Percentiles rank a stretch among this genome's conserved stretches.
Evolutionary conservation across 2,113 vertebrate species (phyloP).

Genomic region (Mugil cephalus): DNA sequence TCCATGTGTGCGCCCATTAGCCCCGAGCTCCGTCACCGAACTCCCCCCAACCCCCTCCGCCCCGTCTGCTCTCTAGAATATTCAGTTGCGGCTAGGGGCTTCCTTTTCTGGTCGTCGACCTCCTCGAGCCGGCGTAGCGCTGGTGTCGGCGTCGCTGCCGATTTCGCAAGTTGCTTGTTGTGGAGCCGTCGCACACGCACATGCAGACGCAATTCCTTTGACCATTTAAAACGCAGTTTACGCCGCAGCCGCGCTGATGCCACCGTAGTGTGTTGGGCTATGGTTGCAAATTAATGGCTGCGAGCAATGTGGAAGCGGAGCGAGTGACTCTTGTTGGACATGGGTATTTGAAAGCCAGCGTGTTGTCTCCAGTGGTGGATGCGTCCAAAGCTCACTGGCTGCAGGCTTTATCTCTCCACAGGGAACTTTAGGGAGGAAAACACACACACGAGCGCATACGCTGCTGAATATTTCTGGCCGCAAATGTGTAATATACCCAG

Average conservation of each 20-base stretch:
- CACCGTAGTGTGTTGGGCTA: conserved; percentile 41
- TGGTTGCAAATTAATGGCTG: conserved; percentile 62
- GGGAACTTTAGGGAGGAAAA: conserved; percentile 52
- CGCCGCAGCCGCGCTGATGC: conserved; percentile 29
- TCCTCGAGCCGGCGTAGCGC: conserved; percentile 10
- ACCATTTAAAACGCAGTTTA: conserved; percentile 45
- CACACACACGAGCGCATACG: conserved; percentile 43
- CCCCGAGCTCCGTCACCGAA: conserved; percentile 6
- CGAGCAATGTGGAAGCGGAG: conserved; percentile 52
- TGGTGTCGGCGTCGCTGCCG: conserved; percentile 42
- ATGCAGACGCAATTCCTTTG: conserved; percentile 51
- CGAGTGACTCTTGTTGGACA: conserved; percentile 60
- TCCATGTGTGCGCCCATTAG: conserved; percentile 28
- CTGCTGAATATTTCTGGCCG: conserved; percentile 21
- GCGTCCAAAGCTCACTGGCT: conserved; percentile 65
- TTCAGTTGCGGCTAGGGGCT: conserved; percentile 14
- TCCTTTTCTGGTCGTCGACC: conserved; percentile 23
- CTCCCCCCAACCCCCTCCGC: not conserved
- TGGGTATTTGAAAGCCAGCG: conserved; percentile 69
- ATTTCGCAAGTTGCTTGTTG: conserved; percentile 45
- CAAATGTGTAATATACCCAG: conserved; percentile 7
- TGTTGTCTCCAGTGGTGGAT: conserved; percentile 59
- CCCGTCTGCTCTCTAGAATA: conserved; percentile 6
- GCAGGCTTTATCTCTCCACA: conserved; percentile 51
- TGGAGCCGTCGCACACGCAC: conserved; percentile 48